Conservation (phyloP, 2,113 vertebrate species). For the Paradoxurus hermaphroditus region DNA sequence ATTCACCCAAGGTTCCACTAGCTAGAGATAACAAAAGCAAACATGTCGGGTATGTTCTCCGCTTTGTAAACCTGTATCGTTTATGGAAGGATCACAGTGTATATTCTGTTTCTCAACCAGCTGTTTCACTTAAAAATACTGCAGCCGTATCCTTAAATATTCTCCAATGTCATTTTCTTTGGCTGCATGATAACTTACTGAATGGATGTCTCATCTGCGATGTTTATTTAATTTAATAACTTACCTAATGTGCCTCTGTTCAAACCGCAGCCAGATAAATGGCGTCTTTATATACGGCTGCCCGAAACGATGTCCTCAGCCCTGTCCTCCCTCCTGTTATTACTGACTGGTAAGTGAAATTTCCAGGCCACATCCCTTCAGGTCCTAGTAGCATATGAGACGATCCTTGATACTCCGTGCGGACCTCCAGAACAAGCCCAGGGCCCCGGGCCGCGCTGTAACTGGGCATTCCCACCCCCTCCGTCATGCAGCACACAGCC, state of each 20-base stretch:
- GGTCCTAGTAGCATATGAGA: not conserved
- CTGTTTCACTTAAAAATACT: slow-evolving; percentile 25
- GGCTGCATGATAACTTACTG: not conserved
- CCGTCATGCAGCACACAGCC: not conserved
- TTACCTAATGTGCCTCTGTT: not conserved
- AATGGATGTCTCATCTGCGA: not conserved
- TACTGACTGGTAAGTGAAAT: not conserved
- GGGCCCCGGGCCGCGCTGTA: not conserved
- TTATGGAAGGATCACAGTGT: not conserved
- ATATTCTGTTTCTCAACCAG: not conserved
- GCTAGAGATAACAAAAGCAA: not conserved
- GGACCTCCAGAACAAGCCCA: not conserved
- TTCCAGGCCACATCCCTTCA: not conserved
- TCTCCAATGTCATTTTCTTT: not conserved
- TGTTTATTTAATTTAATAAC: not conserved
- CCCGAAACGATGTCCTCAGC: not conserved
- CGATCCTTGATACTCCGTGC: accelerated
- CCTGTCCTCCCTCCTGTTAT: not conserved
- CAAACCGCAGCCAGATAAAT: not conserved
- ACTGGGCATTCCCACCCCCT: not conserved
- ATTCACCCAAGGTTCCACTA: not conserved
- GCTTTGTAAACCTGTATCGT: not conserved
- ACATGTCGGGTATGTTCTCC: not conserved
- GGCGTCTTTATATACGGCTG: not conserved
- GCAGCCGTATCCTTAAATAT: not conserved